A percentile compares a stretch with the other conserved stretches of the same genome.
Evolutionary conservation across 2,113 vertebrate species (phyloP).

Genomic region (Sula dactylatra): DNA sequence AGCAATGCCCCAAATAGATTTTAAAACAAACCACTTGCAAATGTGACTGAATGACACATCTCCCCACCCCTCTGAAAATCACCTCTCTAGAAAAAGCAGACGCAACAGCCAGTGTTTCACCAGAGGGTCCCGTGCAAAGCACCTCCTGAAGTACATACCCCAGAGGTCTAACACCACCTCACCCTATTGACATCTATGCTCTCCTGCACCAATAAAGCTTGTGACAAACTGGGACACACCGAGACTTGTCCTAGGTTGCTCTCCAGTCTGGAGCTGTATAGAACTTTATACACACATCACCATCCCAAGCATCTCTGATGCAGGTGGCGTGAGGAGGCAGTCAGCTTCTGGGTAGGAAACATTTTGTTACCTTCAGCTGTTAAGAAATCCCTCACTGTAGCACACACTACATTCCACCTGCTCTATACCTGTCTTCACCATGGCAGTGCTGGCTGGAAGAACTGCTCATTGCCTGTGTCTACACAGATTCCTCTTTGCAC

Average conservation of each 20-base stretch:
- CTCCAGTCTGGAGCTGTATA: not conserved
- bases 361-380: not conserved
- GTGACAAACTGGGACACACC: not conserved
- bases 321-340: not conserved
- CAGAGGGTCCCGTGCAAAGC: not conserved
- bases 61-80: not conserved
- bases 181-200: not conserved
- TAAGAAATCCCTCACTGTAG: not conserved
- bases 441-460: not conserved
- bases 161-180: not conserved
- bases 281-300: not conserved
- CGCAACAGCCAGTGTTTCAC: not conserved
- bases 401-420: not conserved
- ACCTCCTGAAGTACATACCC: not conserved
- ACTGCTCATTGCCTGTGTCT: not conserved
- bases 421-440: not conserved
- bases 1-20: not conserved
- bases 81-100: not conserved
- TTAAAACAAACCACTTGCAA: not conserved
- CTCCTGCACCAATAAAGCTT: not conserved
- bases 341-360: not conserved
- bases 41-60: conserved; percentile 15
- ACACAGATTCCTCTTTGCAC: not conserved
- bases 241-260: not conserved
- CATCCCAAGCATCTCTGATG: not conserved